Evolutionary conservation across 1,140 invertebrate genomes (phyloP).

Genomic region (Drosophila insularis): DNA sequence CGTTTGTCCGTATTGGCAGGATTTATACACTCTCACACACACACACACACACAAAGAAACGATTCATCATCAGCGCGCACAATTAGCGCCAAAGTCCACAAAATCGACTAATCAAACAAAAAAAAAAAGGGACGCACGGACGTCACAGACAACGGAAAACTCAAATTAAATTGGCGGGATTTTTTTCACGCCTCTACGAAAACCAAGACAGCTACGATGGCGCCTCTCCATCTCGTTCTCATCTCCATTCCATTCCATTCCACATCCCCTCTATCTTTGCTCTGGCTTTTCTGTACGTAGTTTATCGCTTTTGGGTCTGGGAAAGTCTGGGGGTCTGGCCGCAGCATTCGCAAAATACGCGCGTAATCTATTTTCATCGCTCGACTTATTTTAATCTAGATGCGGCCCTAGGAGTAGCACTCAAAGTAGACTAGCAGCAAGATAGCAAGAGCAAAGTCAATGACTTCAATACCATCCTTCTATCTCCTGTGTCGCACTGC

Average conservation of each 20-base stretch:
- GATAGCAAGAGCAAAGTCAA: slow-evolving; percentile 29
- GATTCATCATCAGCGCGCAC: slow-evolving; percentile 37
- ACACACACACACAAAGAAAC: slow-evolving; percentile 5
- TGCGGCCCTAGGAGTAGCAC: slow-evolving; percentile 18
- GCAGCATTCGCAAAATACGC: slow-evolving; percentile 61
- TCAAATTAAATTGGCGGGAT: slow-evolving; percentile 60
- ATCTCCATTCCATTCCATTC: neutral
- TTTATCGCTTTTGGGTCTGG: slow-evolving; percentile 1
- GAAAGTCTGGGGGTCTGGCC: slow-evolving; percentile 11
- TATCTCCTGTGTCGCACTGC: slow-evolving; percentile 18
- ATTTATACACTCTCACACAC: neutral
- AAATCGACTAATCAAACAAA: slow-evolving; percentile 68
- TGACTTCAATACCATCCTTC: slow-evolving; percentile 22
- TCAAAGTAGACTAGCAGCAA: slow-evolving; percentile 10
- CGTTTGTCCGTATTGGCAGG: neutral
- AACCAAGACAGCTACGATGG: slow-evolving; percentile 9
- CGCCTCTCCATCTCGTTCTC: neutral
- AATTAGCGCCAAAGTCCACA: slow-evolving; percentile 66
- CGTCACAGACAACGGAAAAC: slow-evolving; percentile 33
- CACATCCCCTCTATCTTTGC: neutral
- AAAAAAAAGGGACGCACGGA: slow-evolving; percentile 18
- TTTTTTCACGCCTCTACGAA: slow-evolving; percentile 59
- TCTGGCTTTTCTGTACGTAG: neutral
- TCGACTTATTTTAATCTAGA: slow-evolving; percentile 69
- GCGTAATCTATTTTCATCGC: slow-evolving; percentile 70